A percentile compares a stretch with the other conserved stretches of the same genome.
These are phyloP conservation scores for Muscicapa comitata DNA, from an alignment of 2,797 vertebrate species.

Conservation along the genomic window DNA sequence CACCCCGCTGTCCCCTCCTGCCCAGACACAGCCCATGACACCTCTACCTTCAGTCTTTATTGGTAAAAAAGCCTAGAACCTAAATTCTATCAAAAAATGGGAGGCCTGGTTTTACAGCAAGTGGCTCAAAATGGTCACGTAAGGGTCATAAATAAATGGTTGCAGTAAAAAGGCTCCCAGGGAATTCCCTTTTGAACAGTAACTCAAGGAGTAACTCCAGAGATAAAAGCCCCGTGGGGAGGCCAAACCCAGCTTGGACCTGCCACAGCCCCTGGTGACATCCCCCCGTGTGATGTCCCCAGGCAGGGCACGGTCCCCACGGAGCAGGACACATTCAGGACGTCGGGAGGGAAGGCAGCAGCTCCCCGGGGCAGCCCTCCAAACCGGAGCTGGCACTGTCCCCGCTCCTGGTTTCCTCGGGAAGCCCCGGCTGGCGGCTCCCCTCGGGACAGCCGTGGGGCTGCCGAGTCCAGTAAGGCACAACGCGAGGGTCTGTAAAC, in stretches of 20 bases:
- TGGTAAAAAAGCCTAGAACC: constrained; percentile 38
- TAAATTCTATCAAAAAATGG: not conserved
- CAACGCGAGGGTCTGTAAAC: constrained; percentile 21
- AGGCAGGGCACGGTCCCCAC: fast-evolving
- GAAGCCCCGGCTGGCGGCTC: not conserved
- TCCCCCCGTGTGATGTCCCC: not conserved
- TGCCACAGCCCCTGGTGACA: not conserved
- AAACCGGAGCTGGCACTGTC: not conserved
- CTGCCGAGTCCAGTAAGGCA: constrained; percentile 23
- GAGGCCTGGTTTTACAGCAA: not conserved
- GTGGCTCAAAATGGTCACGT: not conserved
- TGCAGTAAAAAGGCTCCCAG: not conserved
- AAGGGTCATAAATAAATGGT: not conserved
- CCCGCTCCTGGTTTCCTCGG: not conserved
- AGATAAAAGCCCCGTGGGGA: not conserved
- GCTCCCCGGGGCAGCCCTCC: not conserved
- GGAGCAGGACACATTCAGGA: not conserved
- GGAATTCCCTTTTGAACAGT: not conserved
- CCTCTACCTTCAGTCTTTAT: constrained; percentile 23
- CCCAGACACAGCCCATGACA: fast-evolving
- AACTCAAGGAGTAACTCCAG: not conserved
- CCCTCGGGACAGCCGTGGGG: not conserved
- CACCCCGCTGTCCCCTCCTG: not conserved
- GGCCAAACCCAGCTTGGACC: not conserved
- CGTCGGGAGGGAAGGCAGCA: not conserved